Evolutionary conservation across 1,140 invertebrate species (phyloP), one percentile per base, ranked within the genome.

Genomic region (Pectinophora gossypiella): DNA sequence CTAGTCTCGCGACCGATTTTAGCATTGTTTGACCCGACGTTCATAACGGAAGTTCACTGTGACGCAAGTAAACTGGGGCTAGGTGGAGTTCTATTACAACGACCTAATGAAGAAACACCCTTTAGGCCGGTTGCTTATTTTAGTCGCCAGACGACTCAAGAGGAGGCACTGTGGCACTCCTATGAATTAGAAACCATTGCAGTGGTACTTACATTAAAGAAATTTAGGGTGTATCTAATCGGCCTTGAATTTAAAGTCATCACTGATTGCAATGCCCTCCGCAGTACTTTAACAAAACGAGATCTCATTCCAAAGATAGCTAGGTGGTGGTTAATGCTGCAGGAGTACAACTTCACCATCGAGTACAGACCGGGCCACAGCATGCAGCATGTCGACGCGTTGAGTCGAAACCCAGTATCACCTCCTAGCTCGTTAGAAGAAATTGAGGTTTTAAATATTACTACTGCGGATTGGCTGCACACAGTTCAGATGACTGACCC

Each of bases 81-180:
- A 18, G 76, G 64, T 5, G 71, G 63, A n/a, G 55, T 73, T 18
- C 45, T 56, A 2, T 21, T 56, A 2, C 54, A 56, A 38, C 27
- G 15, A 22, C 15, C 23, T 7, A 23, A 44, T 49, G 16, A 45
- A n/a, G 18, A 23, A 6, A 22, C 19, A 3, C 42, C 20, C 4
- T 15, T 54, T 9, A 12, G 18, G 3, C 53, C 53, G 44, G 42
- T 56, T 19, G 21, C 43, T 6, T 56, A 56, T 35, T 56, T 50
- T 22, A 49, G 47, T 19, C 27, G 23, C 3, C 36, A 50, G 35
- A 68, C 89, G 6, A 61, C 56, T 6, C 55, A 57, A 10, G 43
- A 58, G 7, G 87, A 90, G 62, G 54, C 35, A 6, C 68, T 73
- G 21, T 89, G 81, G 45, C 57, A 58, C 5, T 79, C 70, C 44